Evolutionary conservation across 1,140 invertebrate genomes (phyloP).

Genomic region (Globodera rostochiensis): DNA sequence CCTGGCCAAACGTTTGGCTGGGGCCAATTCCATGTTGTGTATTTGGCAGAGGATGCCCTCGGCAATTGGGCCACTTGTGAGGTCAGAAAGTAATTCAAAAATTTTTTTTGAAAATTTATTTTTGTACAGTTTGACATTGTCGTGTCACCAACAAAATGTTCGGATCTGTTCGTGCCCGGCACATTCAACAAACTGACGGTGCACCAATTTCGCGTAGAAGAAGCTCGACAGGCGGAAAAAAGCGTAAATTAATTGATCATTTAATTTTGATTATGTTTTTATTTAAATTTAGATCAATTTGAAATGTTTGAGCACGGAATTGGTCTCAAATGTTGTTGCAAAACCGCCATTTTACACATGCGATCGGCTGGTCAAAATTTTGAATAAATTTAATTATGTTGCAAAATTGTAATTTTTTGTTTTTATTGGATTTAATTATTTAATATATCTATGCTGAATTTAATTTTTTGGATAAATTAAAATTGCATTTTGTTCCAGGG

Average conservation of each 20-base stretch:
- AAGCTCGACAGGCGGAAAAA: constrained; percentile 1
- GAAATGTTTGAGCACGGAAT: background rate
- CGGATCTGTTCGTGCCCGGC: background rate
- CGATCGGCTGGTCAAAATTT: constrained; percentile 18
- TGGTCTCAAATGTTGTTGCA: constrained; percentile 1
- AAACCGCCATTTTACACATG: constrained; percentile 36
- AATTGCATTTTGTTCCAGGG: constrained; percentile 10
- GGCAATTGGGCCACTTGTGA: constrained; percentile 31
- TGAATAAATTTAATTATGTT: background rate
- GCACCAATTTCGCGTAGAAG: background rate
- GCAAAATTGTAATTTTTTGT: background rate
- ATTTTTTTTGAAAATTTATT: background rate
- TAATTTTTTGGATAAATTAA: too few species aligned
- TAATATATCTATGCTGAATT: too few species aligned
- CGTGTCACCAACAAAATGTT: constrained; percentile 23
- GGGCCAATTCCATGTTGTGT: constrained; percentile 29
- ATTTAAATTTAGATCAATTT: background rate
- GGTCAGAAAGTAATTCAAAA: background rate
- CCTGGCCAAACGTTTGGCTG: constrained; percentile 31
- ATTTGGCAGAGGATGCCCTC: constrained; percentile 24
- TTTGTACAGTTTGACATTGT: constrained; percentile 19
- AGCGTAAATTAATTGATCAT: background rate
- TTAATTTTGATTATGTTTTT: background rate
- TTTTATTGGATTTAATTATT: background rate
- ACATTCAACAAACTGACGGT: background rate